phyloP scores from a whole-genome alignment of 2,888 invertebrate genomes.

The Drosophila buzzatii region DNA sequence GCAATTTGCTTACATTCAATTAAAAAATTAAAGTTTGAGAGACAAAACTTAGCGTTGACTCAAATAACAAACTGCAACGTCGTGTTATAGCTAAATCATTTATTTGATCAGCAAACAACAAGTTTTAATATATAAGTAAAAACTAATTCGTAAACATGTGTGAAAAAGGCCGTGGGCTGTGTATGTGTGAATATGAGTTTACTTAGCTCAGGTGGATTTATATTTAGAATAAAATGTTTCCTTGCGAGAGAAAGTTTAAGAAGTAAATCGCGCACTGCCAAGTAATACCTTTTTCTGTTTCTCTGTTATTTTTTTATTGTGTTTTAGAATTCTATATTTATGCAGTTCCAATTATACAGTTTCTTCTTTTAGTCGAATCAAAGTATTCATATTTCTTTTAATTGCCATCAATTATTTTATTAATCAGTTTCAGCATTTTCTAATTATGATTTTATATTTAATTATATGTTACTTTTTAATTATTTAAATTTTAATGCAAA shows the following conservation, averaged over 20 bases:
- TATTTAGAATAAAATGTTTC: neutral
- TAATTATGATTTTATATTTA: too few species aligned
- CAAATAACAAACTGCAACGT: neutral
- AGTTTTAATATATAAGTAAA: neutral
- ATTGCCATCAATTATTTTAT: too few species aligned
- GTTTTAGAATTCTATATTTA: too few species aligned
- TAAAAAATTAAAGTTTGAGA: constrained; percentile 42
- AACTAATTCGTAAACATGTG: neutral
- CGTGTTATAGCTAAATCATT: neutral
- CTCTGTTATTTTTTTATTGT: too few species aligned
- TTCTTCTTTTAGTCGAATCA: too few species aligned
- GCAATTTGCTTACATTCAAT: constrained; percentile 44
- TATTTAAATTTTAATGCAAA: too few species aligned
- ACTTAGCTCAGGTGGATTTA: neutral
- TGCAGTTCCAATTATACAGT: too few species aligned
- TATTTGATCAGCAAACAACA: neutral
- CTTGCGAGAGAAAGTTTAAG: neutral
- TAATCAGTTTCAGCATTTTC: too few species aligned
- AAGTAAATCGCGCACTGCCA: too few species aligned
- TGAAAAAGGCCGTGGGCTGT: neutral
- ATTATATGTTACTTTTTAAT: too few species aligned
- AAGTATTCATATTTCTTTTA: too few species aligned
- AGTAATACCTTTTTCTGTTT: neutral
- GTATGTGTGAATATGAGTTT: neutral
- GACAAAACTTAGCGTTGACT: constrained; percentile 16